Conservation (phyloP, 2,888 invertebrate genomes). For the Flexamia atlantica region DNA sequence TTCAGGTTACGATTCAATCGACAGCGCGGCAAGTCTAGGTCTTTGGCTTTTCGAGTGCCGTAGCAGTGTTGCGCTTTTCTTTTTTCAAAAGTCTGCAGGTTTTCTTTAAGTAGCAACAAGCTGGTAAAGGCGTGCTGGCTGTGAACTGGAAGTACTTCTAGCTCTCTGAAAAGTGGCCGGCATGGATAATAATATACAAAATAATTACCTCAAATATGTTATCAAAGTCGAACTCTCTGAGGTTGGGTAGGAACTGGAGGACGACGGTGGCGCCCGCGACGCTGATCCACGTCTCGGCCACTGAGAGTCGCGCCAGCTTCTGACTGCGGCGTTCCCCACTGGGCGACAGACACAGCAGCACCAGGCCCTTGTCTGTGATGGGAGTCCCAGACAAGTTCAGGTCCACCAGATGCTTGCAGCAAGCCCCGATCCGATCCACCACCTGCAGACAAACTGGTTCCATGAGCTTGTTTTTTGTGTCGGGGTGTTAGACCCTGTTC, state of each 20-base stretch:
- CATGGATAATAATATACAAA: too few relatives aligned
- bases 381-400: conserved; percentile 72
- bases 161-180: too few relatives aligned
- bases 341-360: conserved; percentile 70
- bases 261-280: conserved; percentile 71
- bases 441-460: conserved; percentile 69
- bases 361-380: conserved; percentile 72
- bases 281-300: conserved; percentile 71
- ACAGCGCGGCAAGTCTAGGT: too few relatives aligned
- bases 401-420: conserved; percentile 71
- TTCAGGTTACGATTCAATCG: too few relatives aligned
- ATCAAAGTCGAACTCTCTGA: conserved; percentile 73
- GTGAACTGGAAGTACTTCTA: too few relatives aligned
- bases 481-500: too few relatives aligned
- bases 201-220: conserved; percentile 72
- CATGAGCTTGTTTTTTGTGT: too few relatives aligned
- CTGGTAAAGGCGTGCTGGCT: too few relatives aligned
- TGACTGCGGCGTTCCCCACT: conserved; percentile 69
- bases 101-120: too few relatives aligned
- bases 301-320: conserved; percentile 70
- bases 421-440: conserved; percentile 70
- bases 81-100: too few relatives aligned
- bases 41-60: too few relatives aligned
- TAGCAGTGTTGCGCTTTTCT: too few relatives aligned
- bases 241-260: conserved; percentile 71